phyloP scores from a whole-genome alignment of 2,888 invertebrate species.

The Monochamus alternatus region DNA sequence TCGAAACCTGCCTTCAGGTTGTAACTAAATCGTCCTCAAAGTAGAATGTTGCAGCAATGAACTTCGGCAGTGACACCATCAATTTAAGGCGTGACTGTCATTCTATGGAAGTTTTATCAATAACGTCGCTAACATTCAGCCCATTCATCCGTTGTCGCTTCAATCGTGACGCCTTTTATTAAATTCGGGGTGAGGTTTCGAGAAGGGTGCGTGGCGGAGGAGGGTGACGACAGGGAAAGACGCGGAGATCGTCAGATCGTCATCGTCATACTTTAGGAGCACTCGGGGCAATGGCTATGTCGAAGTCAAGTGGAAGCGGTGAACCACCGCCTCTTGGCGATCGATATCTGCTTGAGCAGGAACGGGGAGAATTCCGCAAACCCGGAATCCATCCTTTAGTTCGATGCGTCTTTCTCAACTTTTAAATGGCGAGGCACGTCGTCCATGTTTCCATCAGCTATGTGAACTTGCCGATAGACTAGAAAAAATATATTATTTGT shows the following conservation, averaged over 20 bases:
- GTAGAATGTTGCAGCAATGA: background rate
- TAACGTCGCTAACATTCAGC: constrained; percentile 20
- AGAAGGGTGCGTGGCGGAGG: background rate
- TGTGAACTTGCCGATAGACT: no score
- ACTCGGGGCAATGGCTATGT: constrained; percentile 41
- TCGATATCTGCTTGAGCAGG: constrained; percentile 44
- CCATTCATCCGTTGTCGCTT: constrained; percentile 23
- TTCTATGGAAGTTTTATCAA: constrained; percentile 23
- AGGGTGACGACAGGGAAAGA: constrained; percentile 9
- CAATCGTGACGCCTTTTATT: constrained; percentile 24
- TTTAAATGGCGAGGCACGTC: constrained; percentile 22
- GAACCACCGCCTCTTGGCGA: constrained; percentile 51
- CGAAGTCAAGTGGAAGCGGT: constrained; percentile 56
- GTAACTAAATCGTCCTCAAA: background rate
- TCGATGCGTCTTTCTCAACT: constrained; percentile 23
- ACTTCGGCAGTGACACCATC: constrained; percentile 9
- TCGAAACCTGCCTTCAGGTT: background rate
- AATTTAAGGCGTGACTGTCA: constrained; percentile 16
- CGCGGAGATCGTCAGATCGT: constrained; percentile 29
- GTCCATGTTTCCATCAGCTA: no score
- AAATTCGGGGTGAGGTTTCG: constrained; percentile 19
- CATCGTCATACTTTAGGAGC: constrained; percentile 38
- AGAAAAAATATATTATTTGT: no score
- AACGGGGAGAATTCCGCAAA: background rate
- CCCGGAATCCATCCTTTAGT: background rate